phyloP scores from a whole-genome alignment of 2,888 invertebrate genomes.

The Diarsia brunnea region DNA sequence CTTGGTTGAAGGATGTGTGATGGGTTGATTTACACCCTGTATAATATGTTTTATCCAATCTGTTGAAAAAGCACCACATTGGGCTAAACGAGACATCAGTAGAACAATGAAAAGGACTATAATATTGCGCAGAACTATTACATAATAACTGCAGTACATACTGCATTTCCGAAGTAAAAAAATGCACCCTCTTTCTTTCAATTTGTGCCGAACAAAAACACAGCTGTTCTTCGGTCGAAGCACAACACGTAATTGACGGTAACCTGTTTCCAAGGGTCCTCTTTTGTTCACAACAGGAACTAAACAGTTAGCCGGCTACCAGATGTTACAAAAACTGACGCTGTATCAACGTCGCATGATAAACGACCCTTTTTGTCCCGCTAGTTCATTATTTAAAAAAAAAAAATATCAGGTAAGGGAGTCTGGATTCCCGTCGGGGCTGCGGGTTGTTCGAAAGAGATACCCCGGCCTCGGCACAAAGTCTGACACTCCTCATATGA shows the following conservation, averaged over 20 bases:
- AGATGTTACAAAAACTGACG: constrained; percentile 37
- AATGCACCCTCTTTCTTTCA: constrained; percentile 9
- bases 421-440: no score
- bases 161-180: constrained; percentile 14
- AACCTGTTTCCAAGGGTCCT: constrained; percentile 48
- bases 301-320: constrained; percentile 35
- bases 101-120: not conserved
- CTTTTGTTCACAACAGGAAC: constrained; percentile 42
- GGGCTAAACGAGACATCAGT: not conserved
- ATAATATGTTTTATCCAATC: not conserved
- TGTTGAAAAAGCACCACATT: not conserved
- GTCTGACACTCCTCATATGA: no score
- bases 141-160: constrained; percentile 41
- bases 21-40: no score
- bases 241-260: constrained; percentile 1
- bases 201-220: constrained; percentile 17
- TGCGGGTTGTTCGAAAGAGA: no score
- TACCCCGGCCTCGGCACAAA: no score
- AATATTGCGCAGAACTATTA: constrained; percentile 16
- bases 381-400: no score
- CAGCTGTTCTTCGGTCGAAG: constrained; percentile 47
- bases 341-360: constrained; percentile 1
- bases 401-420: no score
- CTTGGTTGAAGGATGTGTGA: no score
- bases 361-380: not conserved